These are phyloP conservation scores for Sitobion miscanthi DNA, from an alignment of 1,140 invertebrate genomes.

Conservation along the genomic window DNA sequence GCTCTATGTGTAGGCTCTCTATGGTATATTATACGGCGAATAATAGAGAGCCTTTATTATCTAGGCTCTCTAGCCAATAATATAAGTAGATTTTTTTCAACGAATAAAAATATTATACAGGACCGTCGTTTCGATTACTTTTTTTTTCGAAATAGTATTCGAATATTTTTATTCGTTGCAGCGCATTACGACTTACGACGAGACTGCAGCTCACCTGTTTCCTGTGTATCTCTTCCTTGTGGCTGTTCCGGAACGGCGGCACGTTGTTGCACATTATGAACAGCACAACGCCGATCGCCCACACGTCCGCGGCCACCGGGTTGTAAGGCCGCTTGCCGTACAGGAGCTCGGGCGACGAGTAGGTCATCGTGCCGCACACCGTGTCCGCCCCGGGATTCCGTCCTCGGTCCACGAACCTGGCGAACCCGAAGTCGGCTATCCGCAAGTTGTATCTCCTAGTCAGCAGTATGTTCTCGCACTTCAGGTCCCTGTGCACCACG, in stretches of 20 bases:
- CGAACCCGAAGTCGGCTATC: slow-evolving; percentile 88
- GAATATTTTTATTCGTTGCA: too few species aligned
- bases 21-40: too few species aligned
- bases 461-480: slow-evolving; percentile 89
- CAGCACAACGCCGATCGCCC: slow-evolving; percentile 74
- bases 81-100: too few species aligned
- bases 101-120: too few species aligned
- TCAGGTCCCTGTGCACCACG: slow-evolving; percentile 86
- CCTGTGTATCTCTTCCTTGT: slow-evolving; percentile 73
- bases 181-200: too few species aligned
- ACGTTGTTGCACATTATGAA: slow-evolving; percentile 77
- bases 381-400: slow-evolving; percentile 62
- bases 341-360: slow-evolving; percentile 76
- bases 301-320: slow-evolving; percentile 69
- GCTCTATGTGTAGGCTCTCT: too few species aligned
- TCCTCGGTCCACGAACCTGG: slow-evolving; percentile 60
- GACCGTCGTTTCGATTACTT: too few species aligned
- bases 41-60: too few species aligned
- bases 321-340: slow-evolving; percentile 68
- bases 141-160: too few species aligned
- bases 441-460: slow-evolving; percentile 82
- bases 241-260: slow-evolving; percentile 81
- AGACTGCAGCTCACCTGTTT: slow-evolving; percentile 64
- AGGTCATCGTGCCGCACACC: slow-evolving; percentile 75
- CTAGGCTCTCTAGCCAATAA: too few species aligned